These are phyloP conservation scores for Brachyhypopomus occidentalis DNA, from an alignment of 2,113 vertebrate genomes.

Conservation along the genomic window DNA sequence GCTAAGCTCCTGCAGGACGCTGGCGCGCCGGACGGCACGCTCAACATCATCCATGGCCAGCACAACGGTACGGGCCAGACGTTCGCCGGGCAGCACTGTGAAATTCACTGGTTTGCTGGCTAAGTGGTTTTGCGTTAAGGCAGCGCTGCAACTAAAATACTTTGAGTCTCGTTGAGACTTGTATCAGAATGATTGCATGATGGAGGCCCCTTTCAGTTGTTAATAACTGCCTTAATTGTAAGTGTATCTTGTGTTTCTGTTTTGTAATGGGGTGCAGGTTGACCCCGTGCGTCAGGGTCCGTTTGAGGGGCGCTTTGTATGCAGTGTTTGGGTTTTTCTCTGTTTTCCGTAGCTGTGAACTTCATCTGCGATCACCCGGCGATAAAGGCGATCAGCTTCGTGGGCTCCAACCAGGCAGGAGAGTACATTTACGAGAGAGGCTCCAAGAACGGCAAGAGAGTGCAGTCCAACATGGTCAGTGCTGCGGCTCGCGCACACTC, in stretches of 20 bases:
- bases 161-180: background rate
- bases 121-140: background rate
- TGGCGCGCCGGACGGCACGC: slow-evolving; percentile 88
- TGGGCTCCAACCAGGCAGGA: slow-evolving; percentile 96
- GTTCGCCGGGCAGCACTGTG: too few relatives aligned
- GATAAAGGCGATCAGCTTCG: slow-evolving; percentile 97
- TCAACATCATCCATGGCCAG: slow-evolving; percentile 94
- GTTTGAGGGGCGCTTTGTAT: background rate
- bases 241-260: too few relatives aligned
- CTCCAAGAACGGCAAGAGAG: slow-evolving; percentile 92
- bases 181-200: too few relatives aligned
- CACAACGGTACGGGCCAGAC: slow-evolving; percentile 79
- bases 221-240: too few relatives aligned
- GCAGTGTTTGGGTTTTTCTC: slow-evolving; percentile 6
- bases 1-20: slow-evolving; percentile 91
- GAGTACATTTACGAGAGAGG: slow-evolving; percentile 97
- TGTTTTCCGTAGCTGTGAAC: slow-evolving; percentile 84
- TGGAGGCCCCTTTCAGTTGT: too few relatives aligned
- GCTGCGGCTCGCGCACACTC: background rate
- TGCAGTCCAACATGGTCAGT: slow-evolving; percentile 97
- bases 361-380: slow-evolving; percentile 96
- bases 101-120: background rate
- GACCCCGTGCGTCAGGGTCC: too few relatives aligned
- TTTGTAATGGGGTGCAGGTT: too few relatives aligned
- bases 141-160: background rate